Conservation (phyloP, 2,113 vertebrate species). For the Chroicocephalus ridibundus region DNA sequence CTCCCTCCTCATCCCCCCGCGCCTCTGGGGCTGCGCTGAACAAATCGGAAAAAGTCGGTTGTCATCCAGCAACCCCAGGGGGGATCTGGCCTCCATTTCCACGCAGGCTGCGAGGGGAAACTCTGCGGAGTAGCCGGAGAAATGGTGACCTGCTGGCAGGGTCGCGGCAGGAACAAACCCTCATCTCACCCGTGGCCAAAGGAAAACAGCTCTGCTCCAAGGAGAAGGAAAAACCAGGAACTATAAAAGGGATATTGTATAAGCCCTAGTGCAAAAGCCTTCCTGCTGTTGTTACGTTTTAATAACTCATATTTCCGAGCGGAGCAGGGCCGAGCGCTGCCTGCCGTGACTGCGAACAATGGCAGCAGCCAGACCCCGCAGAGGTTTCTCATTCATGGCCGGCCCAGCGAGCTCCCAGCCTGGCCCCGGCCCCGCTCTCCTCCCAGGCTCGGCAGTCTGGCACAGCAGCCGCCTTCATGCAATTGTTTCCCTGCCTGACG, state of each 20-base stretch:
- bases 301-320: neutral
- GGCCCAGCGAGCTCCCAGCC: neutral
- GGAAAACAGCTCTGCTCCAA: neutral
- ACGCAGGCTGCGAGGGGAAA: neutral
- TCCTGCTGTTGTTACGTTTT: conserved; percentile 1
- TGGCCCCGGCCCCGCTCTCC: neutral
- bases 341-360: neutral
- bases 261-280: neutral
- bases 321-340: neutral
- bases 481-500: neutral
- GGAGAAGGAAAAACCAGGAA: neutral
- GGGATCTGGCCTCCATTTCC: neutral
- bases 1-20: conserved; percentile 1
- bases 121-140: neutral
- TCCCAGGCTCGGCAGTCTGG: neutral
- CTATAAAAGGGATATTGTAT: neutral
- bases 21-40: neutral
- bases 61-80: neutral
- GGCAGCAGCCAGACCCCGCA: fast-evolving
- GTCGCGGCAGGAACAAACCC: neutral
- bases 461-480: neutral
- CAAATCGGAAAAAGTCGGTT: neutral
- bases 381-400: neutral
- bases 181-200: neutral
- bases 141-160: neutral